Conservation (phyloP, 2,797 vertebrate species). For the Neopelma chrysocephalum region DNA sequence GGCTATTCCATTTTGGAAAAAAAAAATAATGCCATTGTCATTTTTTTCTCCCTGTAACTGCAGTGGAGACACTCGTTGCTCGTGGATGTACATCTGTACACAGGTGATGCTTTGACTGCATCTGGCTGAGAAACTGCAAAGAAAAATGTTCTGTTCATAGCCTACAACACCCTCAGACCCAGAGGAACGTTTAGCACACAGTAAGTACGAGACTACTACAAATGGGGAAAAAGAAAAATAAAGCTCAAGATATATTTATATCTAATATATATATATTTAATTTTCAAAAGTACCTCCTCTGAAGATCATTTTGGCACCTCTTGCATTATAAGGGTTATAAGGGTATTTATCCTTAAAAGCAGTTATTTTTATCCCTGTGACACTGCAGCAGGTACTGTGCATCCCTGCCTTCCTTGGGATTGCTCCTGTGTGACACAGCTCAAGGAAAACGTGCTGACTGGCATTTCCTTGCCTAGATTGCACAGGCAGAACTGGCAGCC, state of each 20-base stretch:
- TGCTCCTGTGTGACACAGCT: neutral
- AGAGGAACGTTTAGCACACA: neutral
- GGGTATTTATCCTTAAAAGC: neutral
- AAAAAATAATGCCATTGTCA: neutral
- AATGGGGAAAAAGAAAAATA: neutral
- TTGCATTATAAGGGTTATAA: neutral
- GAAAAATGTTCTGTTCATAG: neutral
- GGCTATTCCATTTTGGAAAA: neutral
- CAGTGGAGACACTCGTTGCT: neutral
- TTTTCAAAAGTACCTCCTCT: neutral
- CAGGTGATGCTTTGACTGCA: neutral
- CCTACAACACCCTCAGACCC: neutral
- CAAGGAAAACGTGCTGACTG: rapidly evolving
- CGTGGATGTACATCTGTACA: neutral
- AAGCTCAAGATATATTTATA: neutral
- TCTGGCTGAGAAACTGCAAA: neutral
- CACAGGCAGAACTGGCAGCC: neutral
- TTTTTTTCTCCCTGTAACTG: neutral
- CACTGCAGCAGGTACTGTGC: neutral
- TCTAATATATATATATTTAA: neutral
- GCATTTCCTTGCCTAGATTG: neutral
- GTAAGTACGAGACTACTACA: neutral
- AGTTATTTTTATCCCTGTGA: neutral
- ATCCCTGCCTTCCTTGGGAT: neutral
- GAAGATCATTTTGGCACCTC: neutral